A percentile compares a stretch with the other conserved stretches of the same genome.
Conservation (phyloP, 1,140 invertebrate genomes). For the Heliconius eleuchia region DNA sequence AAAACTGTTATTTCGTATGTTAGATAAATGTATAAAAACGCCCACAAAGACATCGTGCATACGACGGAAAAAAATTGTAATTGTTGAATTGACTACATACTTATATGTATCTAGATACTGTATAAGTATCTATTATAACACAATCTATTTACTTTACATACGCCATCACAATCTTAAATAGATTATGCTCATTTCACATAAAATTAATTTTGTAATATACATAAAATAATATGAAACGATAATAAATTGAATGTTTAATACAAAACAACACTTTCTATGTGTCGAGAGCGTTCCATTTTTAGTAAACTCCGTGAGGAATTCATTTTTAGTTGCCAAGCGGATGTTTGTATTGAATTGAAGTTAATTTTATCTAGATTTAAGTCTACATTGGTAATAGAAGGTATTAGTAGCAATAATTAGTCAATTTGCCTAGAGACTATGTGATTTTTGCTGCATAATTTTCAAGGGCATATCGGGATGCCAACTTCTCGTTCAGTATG, state of each 20-base stretch:
- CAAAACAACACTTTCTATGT: slow-evolving; percentile 76
- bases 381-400: slow-evolving; percentile 56
- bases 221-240: slow-evolving; percentile 54
- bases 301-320: slow-evolving; percentile 58
- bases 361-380: slow-evolving; percentile 23
- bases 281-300: slow-evolving; percentile 76
- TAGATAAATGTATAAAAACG: background rate
- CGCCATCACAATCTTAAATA: background rate
- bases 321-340: slow-evolving; percentile 60
- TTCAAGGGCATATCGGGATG: slow-evolving; percentile 78
- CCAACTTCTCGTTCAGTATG: slow-evolving; percentile 59
- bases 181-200: background rate
- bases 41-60: background rate
- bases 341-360: slow-evolving; percentile 25
- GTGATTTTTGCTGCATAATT: slow-evolving; percentile 79
- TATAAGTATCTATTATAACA: background rate
- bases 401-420: slow-evolving; percentile 54
- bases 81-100: background rate
- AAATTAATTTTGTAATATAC: slow-evolving; percentile 15
- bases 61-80: background rate
- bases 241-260: slow-evolving; percentile 60
- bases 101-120: background rate
- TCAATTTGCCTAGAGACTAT: slow-evolving; percentile 57
- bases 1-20: background rate
- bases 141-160: background rate